Conservation (phyloP, 1,140 invertebrate genomes). For the Drosophila hydei region DNA sequence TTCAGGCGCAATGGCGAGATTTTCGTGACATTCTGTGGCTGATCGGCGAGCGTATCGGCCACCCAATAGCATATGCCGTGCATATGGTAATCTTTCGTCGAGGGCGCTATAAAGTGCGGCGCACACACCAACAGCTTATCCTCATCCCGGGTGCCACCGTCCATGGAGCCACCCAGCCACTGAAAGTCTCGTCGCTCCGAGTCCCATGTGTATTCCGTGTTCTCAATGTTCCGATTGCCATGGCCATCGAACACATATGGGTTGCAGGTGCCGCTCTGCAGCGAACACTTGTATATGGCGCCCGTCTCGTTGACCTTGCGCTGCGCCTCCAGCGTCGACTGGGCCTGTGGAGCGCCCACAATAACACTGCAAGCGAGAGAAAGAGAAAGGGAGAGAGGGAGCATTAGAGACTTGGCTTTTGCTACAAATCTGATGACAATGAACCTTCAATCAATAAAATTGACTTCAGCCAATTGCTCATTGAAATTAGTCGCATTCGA, state of each 20-base stretch:
- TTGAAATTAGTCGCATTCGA: constrained; percentile 35
- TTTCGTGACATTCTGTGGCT: constrained; percentile 55
- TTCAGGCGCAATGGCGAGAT: constrained; percentile 74
- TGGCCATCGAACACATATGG: constrained; percentile 69
- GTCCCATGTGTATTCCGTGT: constrained; percentile 63
- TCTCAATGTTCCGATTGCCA: constrained; percentile 51
- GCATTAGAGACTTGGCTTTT: background rate
- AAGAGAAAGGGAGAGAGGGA: background rate
- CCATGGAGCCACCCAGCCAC: constrained; percentile 81
- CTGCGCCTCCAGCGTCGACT: constrained; percentile 75
- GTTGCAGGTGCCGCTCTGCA: constrained; percentile 53
- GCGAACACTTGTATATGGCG: constrained; percentile 73
- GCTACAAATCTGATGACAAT: constrained; percentile 6
- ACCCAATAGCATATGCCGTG: constrained; percentile 85
- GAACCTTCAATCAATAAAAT: constrained; percentile 20
- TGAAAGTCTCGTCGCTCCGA: constrained; percentile 71
- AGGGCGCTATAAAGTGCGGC: constrained; percentile 68
- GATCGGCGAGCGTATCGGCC: constrained; percentile 60
- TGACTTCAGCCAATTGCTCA: constrained; percentile 12
- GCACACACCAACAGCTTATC: constrained; percentile 80
- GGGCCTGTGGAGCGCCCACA: constrained; percentile 79
- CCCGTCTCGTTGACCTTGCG: constrained; percentile 78
- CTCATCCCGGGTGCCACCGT: constrained; percentile 67
- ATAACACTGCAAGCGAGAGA: constrained; percentile 59
- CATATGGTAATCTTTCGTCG: constrained; percentile 71